Percentiles rank a stretch among this genome's conserved stretches.
phyloP scores from a whole-genome alignment of 2,113 vertebrate species.

The Emydocephalus ijimae region DNA sequence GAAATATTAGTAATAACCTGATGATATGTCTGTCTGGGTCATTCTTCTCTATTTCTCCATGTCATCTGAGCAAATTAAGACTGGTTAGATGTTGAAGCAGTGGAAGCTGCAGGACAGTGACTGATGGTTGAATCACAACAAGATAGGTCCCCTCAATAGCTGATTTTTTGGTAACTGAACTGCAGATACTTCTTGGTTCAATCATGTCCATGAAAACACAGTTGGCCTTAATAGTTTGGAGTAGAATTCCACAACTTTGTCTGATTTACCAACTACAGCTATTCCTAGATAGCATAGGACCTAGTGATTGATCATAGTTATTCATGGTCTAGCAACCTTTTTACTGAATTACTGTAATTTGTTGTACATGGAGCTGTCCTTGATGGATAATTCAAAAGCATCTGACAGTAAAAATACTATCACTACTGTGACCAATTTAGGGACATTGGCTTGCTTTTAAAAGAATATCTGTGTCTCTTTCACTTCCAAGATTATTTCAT shows the following conservation, averaged over 20 bases:
- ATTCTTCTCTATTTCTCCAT: not conserved
- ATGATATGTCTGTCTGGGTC: not conserved
- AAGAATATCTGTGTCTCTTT: not conserved
- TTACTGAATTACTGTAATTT: not conserved
- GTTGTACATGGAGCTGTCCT: not conserved
- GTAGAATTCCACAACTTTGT: not conserved
- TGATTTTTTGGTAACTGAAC: not conserved
- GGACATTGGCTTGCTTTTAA: not conserved
- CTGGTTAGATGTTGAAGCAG: not conserved
- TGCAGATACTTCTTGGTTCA: not conserved
- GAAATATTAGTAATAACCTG: not conserved
- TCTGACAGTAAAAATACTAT: not conserved
- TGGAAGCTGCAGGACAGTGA: not conserved
- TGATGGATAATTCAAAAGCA: not conserved
- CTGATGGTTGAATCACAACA: not conserved
- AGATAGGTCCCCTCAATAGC: not conserved
- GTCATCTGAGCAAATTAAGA: not conserved
- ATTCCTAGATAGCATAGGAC: not conserved
- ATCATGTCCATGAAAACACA: not conserved
- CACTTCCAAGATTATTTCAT: not conserved
- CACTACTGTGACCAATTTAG: not conserved
- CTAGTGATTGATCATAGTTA: not conserved
- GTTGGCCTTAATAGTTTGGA: not conserved
- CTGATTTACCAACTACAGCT: not conserved
- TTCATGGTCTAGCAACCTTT: not conserved